A percentile compares a stretch with the other conserved stretches of the same genome.
Conservation (phyloP, 2,888 invertebrate species). For the Tenthredo mesomela region DNA sequence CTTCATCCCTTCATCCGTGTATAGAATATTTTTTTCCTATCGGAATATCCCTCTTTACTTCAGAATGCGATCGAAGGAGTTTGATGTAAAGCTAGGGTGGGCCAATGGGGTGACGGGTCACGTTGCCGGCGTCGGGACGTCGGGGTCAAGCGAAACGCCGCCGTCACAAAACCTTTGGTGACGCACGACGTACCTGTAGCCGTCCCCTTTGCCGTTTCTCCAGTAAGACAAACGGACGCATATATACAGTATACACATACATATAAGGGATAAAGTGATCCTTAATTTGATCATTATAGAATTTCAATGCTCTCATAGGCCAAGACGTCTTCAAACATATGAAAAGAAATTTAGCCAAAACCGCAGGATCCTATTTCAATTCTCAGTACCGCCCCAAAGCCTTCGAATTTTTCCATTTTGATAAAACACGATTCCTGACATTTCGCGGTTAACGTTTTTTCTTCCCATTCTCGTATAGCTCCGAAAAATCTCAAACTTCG, state of each 20-base stretch:
- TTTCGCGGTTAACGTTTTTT: no score
- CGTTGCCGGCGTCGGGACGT: background rate
- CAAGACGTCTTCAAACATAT: no score
- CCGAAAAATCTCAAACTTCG: no score
- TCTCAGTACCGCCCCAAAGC: no score
- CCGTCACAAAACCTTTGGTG: conserved; percentile 4
- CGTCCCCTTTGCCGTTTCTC: background rate
- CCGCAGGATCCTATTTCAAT: no score
- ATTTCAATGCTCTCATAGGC: no score
- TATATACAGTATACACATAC: background rate
- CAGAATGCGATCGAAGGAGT: background rate
- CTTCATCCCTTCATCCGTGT: no score
- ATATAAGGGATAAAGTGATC: background rate
- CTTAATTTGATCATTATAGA: no score
- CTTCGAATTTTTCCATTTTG: no score
- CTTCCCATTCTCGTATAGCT: no score
- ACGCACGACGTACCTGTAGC: conserved; percentile 27
- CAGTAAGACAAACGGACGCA: background rate
- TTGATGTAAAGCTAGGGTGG: background rate
- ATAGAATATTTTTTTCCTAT: background rate
- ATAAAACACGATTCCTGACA: no score
- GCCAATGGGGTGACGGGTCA: conserved; percentile 15
- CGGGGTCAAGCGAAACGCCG: conserved; percentile 29
- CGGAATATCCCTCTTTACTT: background rate
- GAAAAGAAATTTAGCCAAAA: no score